phyloP scores from a whole-genome alignment of 1,140 invertebrate genomes.

The Aphelenchoides fujianensis region DNA sequence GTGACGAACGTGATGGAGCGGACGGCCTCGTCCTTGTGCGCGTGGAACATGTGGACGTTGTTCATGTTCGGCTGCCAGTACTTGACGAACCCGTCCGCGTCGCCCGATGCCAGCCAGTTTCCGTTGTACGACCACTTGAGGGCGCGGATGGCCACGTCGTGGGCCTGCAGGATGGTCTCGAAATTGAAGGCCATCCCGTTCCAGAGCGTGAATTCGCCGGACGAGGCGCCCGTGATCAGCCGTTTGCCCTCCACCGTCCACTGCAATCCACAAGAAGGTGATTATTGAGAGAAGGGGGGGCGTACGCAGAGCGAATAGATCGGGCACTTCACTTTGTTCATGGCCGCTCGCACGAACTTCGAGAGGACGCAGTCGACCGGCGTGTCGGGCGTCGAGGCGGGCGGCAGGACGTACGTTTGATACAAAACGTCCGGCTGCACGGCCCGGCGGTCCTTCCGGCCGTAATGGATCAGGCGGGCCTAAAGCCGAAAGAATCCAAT shows the following conservation, averaged over 20 bases:
- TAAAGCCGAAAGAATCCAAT: slow-evolving; percentile 14
- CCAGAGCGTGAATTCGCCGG: slow-evolving; percentile 98
- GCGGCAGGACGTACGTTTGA: slow-evolving; percentile 51
- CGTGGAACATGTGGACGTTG: slow-evolving; percentile 99
- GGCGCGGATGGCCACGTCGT: slow-evolving; percentile 91
- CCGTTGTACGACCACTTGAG: slow-evolving; percentile 99
- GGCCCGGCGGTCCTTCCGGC: slow-evolving; percentile 33
- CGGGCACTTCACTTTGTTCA: slow-evolving; percentile 98
- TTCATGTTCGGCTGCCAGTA: slow-evolving; percentile 99
- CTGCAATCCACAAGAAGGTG: slow-evolving; percentile 56
- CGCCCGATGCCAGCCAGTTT: slow-evolving; percentile 98
- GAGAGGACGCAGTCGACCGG: slow-evolving; percentile 95
- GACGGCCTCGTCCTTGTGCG: slow-evolving; percentile 93
- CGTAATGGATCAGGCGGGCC: slow-evolving; percentile 40
- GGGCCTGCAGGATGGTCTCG: slow-evolving; percentile 98
- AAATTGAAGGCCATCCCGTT: slow-evolving; percentile 99
- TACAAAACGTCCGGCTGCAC: slow-evolving; percentile 48
- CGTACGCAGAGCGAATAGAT: slow-evolving; percentile 87
- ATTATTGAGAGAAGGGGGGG: slow-evolving; percentile 34
- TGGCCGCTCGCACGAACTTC: slow-evolving; percentile 91
- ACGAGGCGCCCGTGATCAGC: slow-evolving; percentile 94
- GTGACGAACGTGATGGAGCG: slow-evolving; percentile 73
- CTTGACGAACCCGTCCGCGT: slow-evolving; percentile 96
- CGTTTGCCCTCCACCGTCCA: slow-evolving; percentile 98
- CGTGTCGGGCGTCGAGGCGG: slow-evolving; percentile 71